phyloP scores from a whole-genome alignment of 2,888 invertebrate genomes.

The Pimpla rufipes region DNA sequence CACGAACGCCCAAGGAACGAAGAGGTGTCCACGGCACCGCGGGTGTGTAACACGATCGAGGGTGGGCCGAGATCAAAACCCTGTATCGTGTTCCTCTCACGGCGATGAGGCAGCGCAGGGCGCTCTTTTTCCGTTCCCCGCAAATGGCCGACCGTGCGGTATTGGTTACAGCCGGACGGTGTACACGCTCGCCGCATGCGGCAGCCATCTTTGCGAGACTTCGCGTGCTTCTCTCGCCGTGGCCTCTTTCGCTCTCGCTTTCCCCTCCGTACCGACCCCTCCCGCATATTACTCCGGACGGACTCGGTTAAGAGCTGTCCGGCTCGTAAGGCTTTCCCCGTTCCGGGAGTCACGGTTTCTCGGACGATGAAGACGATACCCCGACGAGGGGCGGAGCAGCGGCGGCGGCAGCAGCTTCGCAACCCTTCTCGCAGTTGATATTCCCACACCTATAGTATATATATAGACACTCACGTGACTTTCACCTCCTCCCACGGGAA shows the following conservation, averaged over 20 bases:
- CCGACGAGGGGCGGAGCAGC: conserved; percentile 43
- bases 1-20: conserved; percentile 65
- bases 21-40: conserved; percentile 76
- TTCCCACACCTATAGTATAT: neutral
- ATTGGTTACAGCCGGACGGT: conserved; percentile 81
- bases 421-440: conserved; percentile 19
- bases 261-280: conserved; percentile 15
- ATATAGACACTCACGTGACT: neutral
- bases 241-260: conserved; percentile 55
- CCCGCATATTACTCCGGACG: conserved; percentile 46
- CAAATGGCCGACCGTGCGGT: conserved; percentile 83
- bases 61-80: conserved; percentile 84
- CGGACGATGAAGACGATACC: conserved; percentile 49
- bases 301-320: conserved; percentile 33
- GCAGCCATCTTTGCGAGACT: conserved; percentile 83
- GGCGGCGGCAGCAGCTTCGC: conserved; percentile 1
- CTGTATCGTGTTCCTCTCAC: conserved; percentile 81
- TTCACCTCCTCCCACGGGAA: neutral
- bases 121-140: conserved; percentile 76
- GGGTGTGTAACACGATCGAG: conserved; percentile 84
- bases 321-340: conserved; percentile 54
- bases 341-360: conserved; percentile 52
- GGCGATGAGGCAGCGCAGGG: conserved; percentile 56
- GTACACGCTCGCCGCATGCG: conserved; percentile 56
- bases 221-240: conserved; percentile 78